These are phyloP conservation scores for Trichopria drosophilae DNA, from an alignment of 2,888 invertebrate genomes.

Conservation along the genomic window DNA sequence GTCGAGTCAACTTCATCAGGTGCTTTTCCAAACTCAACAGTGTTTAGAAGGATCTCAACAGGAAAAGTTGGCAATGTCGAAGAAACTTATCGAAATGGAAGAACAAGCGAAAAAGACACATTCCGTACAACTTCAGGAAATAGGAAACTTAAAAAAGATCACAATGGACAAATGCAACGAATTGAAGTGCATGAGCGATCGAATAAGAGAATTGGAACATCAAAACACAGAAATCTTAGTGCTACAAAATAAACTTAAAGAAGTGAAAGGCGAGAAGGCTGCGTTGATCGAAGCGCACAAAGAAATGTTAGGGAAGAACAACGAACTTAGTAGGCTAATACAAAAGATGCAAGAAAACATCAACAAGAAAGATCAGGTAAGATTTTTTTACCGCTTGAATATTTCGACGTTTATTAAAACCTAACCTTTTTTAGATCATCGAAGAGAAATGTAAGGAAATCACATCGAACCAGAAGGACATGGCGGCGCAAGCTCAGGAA, in stretches of 20 bases:
- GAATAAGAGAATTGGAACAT: conserved; percentile 40
- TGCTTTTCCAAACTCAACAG: conserved; percentile 61
- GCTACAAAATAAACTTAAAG: conserved; percentile 38
- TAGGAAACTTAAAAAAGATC: conserved; percentile 47
- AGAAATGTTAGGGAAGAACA: conserved; percentile 37
- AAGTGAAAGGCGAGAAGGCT: conserved; percentile 37
- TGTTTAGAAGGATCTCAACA: conserved; percentile 58
- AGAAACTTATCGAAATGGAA: conserved; percentile 44
- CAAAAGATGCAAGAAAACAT: conserved; percentile 43
- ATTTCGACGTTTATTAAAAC: background rate
- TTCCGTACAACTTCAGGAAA: conserved; percentile 45
- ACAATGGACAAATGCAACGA: conserved; percentile 44
- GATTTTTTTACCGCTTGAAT: background rate
- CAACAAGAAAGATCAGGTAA: conserved; percentile 46
- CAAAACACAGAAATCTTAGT: conserved; percentile 36
- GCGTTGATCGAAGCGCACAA: conserved; percentile 37
- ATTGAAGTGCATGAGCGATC: conserved; percentile 30
- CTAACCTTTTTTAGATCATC: conserved; percentile 37
- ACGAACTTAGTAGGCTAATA: conserved; percentile 37
- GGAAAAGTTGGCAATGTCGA: conserved; percentile 47
- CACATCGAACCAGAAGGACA: conserved; percentile 42
- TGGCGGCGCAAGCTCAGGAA: conserved; percentile 48
- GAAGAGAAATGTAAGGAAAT: conserved; percentile 45
- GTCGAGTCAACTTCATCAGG: conserved; percentile 59
- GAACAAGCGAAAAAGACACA: conserved; percentile 43